phyloP scores from a whole-genome alignment of 2,888 invertebrate species.

The Drosophila prostipennis region DNA sequence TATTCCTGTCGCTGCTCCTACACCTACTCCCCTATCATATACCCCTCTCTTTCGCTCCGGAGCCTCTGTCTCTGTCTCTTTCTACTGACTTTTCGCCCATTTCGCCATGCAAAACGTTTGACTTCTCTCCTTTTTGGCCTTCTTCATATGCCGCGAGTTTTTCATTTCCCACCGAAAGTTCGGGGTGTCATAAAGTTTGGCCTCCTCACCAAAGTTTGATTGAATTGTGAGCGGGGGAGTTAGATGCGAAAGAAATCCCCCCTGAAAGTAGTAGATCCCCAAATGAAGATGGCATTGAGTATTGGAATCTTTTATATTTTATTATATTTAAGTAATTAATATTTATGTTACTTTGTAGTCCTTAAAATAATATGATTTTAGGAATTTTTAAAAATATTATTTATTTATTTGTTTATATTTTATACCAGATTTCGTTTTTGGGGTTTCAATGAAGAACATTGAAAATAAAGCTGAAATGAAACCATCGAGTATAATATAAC shows the following conservation, averaged over 20 bases:
- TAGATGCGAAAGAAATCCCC: conserved; percentile 5
- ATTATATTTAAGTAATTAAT: neutral
- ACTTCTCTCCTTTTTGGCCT: conserved; percentile 43
- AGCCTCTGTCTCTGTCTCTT: neutral
- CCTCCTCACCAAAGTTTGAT: conserved; percentile 57
- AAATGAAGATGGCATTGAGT: too few species aligned
- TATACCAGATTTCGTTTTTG: too few species aligned
- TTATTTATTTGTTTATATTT: too few species aligned
- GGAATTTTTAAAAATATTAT: neutral
- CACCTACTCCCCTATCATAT: neutral
- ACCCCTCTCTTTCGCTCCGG: neutral
- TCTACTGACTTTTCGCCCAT: conserved; percentile 53
- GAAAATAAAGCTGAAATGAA: neutral
- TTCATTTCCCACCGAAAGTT: conserved; percentile 44
- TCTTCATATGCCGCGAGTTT: conserved; percentile 63
- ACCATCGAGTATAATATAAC: neutral
- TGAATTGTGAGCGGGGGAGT: conserved; percentile 58
- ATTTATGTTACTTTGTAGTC: neutral
- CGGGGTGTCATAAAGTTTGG: conserved; percentile 66
- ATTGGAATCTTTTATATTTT: too few species aligned
- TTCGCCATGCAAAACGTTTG: conserved; percentile 73
- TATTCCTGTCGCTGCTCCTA: conserved; percentile 75
- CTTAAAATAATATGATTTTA: neutral
- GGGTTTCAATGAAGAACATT: neutral
- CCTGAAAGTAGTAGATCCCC: conserved; percentile 1